Evolutionary conservation across 2,797 vertebrate genomes (phyloP).

Genomic region (Tenualosa thibaudeaui): DNA sequence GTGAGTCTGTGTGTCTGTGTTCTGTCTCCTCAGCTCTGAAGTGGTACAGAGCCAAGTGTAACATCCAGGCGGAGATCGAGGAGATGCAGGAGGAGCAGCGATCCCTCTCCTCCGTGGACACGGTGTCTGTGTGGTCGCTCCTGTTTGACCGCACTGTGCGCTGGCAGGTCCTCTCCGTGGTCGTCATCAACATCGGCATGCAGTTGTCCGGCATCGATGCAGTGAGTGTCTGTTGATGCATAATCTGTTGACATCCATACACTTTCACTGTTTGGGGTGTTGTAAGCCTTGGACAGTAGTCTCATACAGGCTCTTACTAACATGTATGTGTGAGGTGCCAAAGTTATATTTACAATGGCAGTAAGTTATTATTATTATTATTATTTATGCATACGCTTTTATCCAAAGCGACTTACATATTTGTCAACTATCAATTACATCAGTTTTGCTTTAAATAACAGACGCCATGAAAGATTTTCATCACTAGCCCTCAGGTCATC

Average conservation of each 20-base stretch:
- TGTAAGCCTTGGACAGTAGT: background rate
- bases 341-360: too few species aligned
- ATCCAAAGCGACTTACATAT: too few species aligned
- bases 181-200: conserved; percentile 87
- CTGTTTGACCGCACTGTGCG: conserved; percentile 73
- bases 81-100: conserved; percentile 89
- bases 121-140: conserved; percentile 76
- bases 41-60: conserved; percentile 76
- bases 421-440: too few species aligned
- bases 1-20: background rate
- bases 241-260: background rate
- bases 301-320: background rate
- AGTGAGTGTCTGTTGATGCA: conserved; percentile 69
- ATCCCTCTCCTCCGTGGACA: conserved; percentile 76
- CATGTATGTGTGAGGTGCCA: too few species aligned
- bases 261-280: background rate
- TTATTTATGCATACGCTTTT: too few species aligned
- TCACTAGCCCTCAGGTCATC: background rate
- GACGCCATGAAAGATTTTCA: background rate
- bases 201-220: conserved; percentile 91
- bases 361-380: too few species aligned
- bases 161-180: conserved; percentile 84
- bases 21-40: conserved; percentile 71
- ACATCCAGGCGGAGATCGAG: conserved; percentile 82
- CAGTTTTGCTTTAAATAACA: background rate